A percentile compares a stretch with the other conserved stretches of the same genome.
These are phyloP conservation scores for Gobionotothen gibberifrons DNA, from an alignment of 2,797 vertebrate species.

Conservation along the genomic window DNA sequence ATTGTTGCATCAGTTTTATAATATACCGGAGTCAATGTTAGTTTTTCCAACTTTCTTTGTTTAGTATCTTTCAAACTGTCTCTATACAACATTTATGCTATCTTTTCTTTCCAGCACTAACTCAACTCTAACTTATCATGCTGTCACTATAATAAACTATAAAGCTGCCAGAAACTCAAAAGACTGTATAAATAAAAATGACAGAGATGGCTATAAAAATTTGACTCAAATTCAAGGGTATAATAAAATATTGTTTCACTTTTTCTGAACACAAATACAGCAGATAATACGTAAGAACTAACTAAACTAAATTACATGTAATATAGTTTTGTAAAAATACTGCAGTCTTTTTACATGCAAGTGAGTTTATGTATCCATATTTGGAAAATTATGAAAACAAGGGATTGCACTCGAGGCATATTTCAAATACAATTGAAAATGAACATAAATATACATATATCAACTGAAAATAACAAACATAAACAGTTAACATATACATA, in stretches of 20 bases:
- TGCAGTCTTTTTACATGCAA: not conserved
- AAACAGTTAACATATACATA: not conserved
- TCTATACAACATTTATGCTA: not conserved
- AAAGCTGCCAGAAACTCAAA: not conserved
- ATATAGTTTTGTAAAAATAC: not conserved
- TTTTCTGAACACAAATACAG: not conserved
- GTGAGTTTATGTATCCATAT: too few relatives aligned
- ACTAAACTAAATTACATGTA: not conserved
- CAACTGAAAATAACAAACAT: not conserved
- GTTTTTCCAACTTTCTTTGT: not conserved
- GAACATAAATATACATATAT: not conserved
- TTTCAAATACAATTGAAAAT: not conserved
- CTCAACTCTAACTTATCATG: not conserved
- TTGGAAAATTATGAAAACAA: too few relatives aligned
- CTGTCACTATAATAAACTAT: not conserved
- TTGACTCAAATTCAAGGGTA: not conserved
- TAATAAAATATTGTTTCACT: not conserved
- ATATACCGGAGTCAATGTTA: not conserved
- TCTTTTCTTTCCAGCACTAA: not conserved
- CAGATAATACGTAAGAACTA: not conserved
- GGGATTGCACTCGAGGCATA: too few relatives aligned
- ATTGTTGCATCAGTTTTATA: not conserved
- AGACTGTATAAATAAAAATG: not conserved
- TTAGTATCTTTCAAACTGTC: not conserved
- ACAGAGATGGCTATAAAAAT: not conserved